Conservation (phyloP, 2,797 vertebrate species). For the Dryobates pubescens region DNA sequence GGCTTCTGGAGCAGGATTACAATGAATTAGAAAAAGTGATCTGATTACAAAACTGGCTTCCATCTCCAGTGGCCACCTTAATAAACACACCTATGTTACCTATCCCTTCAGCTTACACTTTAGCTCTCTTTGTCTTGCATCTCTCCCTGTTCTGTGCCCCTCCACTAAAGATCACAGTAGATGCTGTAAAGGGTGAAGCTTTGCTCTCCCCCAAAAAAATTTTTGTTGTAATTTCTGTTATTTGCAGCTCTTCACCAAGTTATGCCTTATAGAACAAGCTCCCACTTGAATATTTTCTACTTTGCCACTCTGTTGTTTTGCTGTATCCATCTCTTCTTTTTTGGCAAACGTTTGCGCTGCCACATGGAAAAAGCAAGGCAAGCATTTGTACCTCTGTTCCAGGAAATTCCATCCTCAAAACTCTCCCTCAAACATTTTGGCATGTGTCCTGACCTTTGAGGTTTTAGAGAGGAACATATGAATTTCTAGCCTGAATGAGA, state of each 20-base stretch:
- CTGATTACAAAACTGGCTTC: not conserved
- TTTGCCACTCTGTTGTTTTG: not conserved
- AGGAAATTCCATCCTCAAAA: conserved; percentile 13
- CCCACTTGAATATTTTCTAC: not conserved
- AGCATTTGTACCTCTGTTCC: not conserved
- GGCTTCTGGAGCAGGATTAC: not conserved
- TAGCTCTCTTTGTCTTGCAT: not conserved
- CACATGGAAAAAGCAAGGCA: not conserved
- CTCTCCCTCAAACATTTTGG: not conserved
- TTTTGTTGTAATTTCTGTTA: not conserved
- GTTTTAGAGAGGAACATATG: not conserved
- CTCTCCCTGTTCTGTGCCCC: not conserved
- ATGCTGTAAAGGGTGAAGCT: not conserved
- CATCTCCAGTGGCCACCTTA: not conserved
- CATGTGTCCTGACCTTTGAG: not conserved
- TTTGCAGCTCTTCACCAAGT: not conserved
- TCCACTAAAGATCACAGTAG: not conserved
- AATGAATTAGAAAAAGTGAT: not conserved
- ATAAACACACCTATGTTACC: not conserved
- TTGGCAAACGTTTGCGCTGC: not conserved
- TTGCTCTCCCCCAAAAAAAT: not conserved
- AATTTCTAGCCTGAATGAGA: not conserved
- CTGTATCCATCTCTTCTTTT: not conserved
- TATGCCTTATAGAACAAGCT: not conserved
- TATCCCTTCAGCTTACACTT: not conserved